Evolutionary conservation across 2,888 invertebrate genomes (phyloP), one percentile per base, ranked within the genome.

Genomic region (Caenorhabditis sp.): DNA sequence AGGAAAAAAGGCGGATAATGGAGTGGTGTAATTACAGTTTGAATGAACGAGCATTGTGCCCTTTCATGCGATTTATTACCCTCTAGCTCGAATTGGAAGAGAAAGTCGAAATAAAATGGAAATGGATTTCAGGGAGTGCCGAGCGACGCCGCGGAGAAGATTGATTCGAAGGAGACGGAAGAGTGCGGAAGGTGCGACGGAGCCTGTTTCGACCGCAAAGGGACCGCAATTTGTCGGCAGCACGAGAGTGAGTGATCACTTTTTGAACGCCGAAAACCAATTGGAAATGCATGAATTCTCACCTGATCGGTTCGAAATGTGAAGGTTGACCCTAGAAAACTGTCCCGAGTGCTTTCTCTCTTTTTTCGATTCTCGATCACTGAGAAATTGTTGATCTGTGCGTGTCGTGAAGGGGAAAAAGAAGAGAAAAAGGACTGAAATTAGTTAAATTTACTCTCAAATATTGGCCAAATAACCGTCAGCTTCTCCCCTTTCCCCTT

Each of bases 171-270:
- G n/a, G 61, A 66, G 46, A 30, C 39, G 15, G 59, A 59, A 15
- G 56, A 53, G 37, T 63, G 63, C 58, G 43, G 17, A 15, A 61
- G 22, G 30, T 74, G 73, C 26, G 73, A 74, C 32, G 73, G 73
- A 41, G 52, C 73, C 20, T 66, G 73, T 61, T 74, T 65, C 48
- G 53, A 59, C 9, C 32, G 48, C 9, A 59, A 48, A 26, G 71
- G 53, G 27, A 1, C 39, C 3, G 22, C 56, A n/a, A 27, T 63
- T 35, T 72, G 71, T 50, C 37, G 71, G 46, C 55, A 55, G 27
- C 30, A n/a, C 11, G 61, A 61, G 41, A 48, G 68, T 68, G 52
- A 68, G 68, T 59, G 43, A 59, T 58, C 55, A 20, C 46, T 26
- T 17, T 53, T 62, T 62, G 13, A 13, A 26, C 17, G 7, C n/a